Base-by-base conservation (phyloP, 2,888 invertebrate species). In the Morpho helenor region DNA sequence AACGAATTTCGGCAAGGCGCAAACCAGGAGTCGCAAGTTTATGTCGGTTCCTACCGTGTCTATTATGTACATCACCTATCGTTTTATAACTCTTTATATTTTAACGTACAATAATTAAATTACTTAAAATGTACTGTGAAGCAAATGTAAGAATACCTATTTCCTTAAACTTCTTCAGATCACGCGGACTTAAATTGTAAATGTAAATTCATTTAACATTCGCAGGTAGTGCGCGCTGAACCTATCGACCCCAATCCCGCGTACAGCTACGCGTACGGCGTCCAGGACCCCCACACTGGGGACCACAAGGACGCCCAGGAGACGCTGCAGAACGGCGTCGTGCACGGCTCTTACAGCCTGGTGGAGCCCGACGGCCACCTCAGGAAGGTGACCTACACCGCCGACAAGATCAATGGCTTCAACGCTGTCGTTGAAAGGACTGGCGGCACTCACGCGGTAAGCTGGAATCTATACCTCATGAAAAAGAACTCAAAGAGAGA, bases 351-450 rank as follows among this genome's bases (percentile, higher is more conserved):
- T 9, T 91, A 91, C 78, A 91, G 91, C 71, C 77, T 91, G 61
- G 90, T 91, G 41, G 91, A 91, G 61, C 91, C 91, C 3, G 91
- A 91, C 65, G 91, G 91, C 44, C 90, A 91, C 68, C 63, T 91
- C 0, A 74, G 91, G 47, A 79, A 84, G 65, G 91, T 91, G 51
- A 90, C 91, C 9, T 91, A 91, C 76, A 91, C 91, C n/a, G 91
- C 91, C 1, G 91, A 91, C 67, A 86, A 91, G 52, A 68, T 91
- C 59, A 90, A 91, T 67, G 91, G 91, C 0, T 91, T 91, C 78
- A 91, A 91, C 66, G 91, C 91, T 7, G 91, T 91, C 7, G 91
- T 91, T 3, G 90, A 91, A 67, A 83, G 91, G 71, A 83, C 88
- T 3, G 91, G 91, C 2, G 82, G 72, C 7, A 80, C 80, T 31